Evolutionary conservation across 1,140 invertebrate genomes (phyloP), one percentile per base, ranked within the genome.

Genomic region (Camponotus floridanus): DNA sequence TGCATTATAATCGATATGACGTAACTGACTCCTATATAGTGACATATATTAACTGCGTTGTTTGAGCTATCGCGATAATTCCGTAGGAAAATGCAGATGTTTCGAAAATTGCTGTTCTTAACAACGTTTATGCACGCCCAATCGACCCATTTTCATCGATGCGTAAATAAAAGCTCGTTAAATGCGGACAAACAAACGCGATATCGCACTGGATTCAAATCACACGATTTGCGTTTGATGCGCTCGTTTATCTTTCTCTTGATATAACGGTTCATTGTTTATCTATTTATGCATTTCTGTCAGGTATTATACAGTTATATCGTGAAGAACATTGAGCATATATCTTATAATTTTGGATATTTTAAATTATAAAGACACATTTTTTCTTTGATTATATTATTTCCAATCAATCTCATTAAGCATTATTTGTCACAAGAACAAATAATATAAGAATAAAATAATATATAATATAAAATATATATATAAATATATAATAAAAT

Each of bases 151-250:
- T 68, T 80, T 39, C 45, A 26, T 39, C 13, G 45, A 39, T 79
- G 59, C 59, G 3, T 67, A 67, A 65, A 51, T 18, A 55, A 33
- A 3, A 18, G 33, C 13, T 55, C 21, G 62, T 51, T 51, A 51
- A 51, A 51, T 51, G 13, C 15, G 5, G 3, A 74, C 33, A 70
- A 71, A 51, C 26, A 71, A 80, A 70, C 13, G 15, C 3, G 21
- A 78, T 21, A 78, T 76, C 59, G 59, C 26, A 15, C 18, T 59
- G 51, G 26, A 1, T 3, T 15, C 13, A 33, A n/a, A 45, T 76
- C 76, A 55, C 45, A n/a, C 31, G 42, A 84, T 55, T 76, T 31
- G 3, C 11, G 31, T 81, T 61, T 5, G n/a, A 76, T 21, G 48
- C 31, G 18, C 11, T 45, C 55, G 15, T 76, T 64, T 8, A 64